Percentiles rank a stretch among this genome's conserved stretches.
These are phyloP conservation scores for Oithona nana DNA, from an alignment of 2,888 invertebrate genomes.

Conservation along the genomic window DNA sequence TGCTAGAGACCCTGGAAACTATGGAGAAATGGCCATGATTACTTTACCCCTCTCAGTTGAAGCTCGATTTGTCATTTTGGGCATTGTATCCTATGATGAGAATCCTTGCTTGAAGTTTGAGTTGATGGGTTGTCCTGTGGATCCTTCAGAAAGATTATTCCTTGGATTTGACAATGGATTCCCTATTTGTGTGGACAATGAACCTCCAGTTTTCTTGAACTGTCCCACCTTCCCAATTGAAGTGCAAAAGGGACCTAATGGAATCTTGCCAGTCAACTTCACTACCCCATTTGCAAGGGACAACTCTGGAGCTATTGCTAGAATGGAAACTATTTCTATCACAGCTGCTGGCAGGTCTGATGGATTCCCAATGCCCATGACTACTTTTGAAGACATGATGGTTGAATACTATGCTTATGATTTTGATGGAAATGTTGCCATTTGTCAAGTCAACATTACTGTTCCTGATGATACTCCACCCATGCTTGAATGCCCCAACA, in stretches of 20 bases:
- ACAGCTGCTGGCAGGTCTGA: conserved; percentile 42
- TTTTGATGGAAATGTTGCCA: conserved; percentile 90
- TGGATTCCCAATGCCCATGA: conserved; percentile 68
- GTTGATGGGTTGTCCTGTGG: conserved; percentile 75
- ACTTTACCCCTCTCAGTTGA: conserved; percentile 80
- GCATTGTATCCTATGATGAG: conserved; percentile 89
- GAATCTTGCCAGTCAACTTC: conserved; percentile 72
- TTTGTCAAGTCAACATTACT: conserved; percentile 86
- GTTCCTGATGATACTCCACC: conserved; percentile 85
- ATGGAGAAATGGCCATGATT: conserved; percentile 88
- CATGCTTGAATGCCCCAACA: conserved; percentile 70
- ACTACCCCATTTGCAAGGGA: conserved; percentile 85
- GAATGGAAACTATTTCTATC: conserved; percentile 50
- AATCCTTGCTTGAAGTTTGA: conserved; percentile 91
- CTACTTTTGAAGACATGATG: conserved; percentile 72
- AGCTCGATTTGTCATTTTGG: conserved; percentile 74
- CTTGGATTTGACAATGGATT: conserved; percentile 77
- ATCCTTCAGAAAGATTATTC: conserved; percentile 36
- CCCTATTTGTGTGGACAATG: conserved; percentile 84
- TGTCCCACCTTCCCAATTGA: conserved; percentile 82
- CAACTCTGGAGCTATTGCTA: conserved; percentile 82
- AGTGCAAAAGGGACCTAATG: conserved; percentile 63
- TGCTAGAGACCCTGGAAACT: conserved; percentile 86
- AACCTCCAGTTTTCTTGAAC: conserved; percentile 88
- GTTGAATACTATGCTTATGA: conserved; percentile 92